Base-by-base conservation (phyloP, 2,797 vertebrate genomes). In the Eremophila alpestris region DNA sequence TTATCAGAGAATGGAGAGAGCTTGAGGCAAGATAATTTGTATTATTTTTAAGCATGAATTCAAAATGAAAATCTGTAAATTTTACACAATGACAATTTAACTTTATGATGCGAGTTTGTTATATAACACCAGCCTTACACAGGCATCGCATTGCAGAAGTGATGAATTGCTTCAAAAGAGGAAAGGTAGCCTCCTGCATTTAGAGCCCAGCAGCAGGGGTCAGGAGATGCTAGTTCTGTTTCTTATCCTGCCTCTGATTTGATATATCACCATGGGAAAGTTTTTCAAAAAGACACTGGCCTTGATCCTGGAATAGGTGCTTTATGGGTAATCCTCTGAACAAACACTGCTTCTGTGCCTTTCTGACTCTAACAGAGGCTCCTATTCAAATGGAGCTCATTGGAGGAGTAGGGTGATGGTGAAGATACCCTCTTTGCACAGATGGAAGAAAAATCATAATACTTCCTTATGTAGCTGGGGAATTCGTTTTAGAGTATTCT, bases 141-240 rank as follows among this genome's bases (percentile, higher is more conserved):
- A 45, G 79, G 82, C 84, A 78, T 83, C 4, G 3, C 3, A 16
- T 74, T 89, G 86, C 93, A 89, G 82, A 83, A 96, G 60, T 62
- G 89, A 94, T 87, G 87, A 88, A 93, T 91, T 95, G 55, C 70
- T 92, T 78, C 62, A 59, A 41, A 93, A 83, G 87, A 88, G 83
- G 83, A 90, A 95, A 96, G 89, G 91, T 97, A 93, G 89, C 43
- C 93, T 91, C 84, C 73, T 84, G 89, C 74, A 59, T 67, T 96
- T 93, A 92, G 36, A 96, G 83, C 87, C 87, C 93, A 94, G 95
- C 94, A 97, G 96, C 86, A 96, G 95, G 93, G 95, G 95, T 97
- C 96, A 96, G 96, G 94, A 97, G 94, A 97, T 95, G 92, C 92
- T 95, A 96, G 95, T 94, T 94, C 91, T 96, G 95, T 91, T 96